phyloP scores from a whole-genome alignment of 2,797 vertebrate genomes.

The Hippocampus kuda region DNA sequence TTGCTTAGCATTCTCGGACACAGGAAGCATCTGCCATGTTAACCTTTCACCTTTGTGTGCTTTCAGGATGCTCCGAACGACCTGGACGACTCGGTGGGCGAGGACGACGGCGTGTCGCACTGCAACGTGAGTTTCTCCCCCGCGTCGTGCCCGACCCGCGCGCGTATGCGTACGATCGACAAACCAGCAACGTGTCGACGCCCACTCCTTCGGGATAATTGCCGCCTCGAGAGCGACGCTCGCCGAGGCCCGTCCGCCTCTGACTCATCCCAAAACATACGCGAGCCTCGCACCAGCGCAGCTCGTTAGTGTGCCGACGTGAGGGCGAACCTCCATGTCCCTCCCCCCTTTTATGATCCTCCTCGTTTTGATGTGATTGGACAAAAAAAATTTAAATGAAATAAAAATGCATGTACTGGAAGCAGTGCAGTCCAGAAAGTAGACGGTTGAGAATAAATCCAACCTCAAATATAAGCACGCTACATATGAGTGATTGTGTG shows the following conservation, averaged over 20 bases:
- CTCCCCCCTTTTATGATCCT: too few relatives aligned
- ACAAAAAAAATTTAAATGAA: background rate
- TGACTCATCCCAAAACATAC: background rate
- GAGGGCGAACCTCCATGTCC: too few relatives aligned
- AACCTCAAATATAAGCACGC: background rate
- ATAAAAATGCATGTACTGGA: too few relatives aligned
- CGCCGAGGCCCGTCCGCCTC: background rate
- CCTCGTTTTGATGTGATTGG: background rate
- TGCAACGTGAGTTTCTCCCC: slow-evolving; percentile 51
- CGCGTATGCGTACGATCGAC: slow-evolving; percentile 12
- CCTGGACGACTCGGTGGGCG: slow-evolving; percentile 55
- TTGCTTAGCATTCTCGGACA: background rate
- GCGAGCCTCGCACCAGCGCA: too few relatives aligned
- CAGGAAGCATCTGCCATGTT: background rate
- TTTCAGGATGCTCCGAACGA: slow-evolving; percentile 52
- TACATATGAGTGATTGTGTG: background rate
- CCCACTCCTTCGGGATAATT: background rate
- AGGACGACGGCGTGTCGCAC: slow-evolving; percentile 52
- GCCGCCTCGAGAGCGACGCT: background rate
- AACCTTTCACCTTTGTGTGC: slow-evolving; percentile 18
- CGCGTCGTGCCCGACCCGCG: background rate
- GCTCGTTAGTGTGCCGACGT: background rate
- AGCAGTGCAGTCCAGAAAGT: background rate
- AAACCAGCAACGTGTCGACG: background rate
- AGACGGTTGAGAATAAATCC: too few relatives aligned